A percentile compares a stretch with the other conserved stretches of the same genome.
These are phyloP conservation scores for Penaeus monodon DNA, from an alignment of 2,888 invertebrate species.

Conservation along the genomic window DNA sequence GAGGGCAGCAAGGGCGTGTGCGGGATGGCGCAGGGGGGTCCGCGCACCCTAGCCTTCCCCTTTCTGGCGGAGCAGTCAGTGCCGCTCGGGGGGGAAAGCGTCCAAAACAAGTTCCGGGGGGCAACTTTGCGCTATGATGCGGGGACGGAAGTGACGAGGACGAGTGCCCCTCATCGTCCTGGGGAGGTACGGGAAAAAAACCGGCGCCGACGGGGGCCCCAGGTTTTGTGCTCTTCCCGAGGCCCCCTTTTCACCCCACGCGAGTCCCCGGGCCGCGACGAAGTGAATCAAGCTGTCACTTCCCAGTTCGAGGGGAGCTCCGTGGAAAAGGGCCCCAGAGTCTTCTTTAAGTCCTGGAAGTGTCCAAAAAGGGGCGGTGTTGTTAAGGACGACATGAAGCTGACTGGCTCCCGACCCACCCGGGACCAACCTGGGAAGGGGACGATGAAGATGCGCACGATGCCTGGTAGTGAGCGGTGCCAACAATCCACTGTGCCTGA, in stretches of 20 bases:
- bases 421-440: not conserved
- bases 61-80: slow-evolving; percentile 11
- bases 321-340: slow-evolving; percentile 14
- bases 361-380: not conserved
- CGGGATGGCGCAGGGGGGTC: not conserved
- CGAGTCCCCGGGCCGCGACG: slow-evolving; percentile 12
- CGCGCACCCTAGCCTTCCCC: not conserved
- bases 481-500: not conserved
- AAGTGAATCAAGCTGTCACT: slow-evolving; percentile 3
- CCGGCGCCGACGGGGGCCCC: not conserved
- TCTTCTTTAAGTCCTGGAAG: slow-evolving; percentile 18
- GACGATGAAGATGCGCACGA: not conserved
- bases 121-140: slow-evolving; percentile 1
- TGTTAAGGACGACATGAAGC: not conserved
- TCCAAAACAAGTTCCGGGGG: not conserved
- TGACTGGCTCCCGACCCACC: not conserved
- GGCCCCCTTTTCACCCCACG: not conserved
- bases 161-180: not conserved
- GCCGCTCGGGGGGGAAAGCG: slow-evolving; percentile 2
- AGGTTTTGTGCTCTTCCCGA: no score
- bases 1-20: not conserved
- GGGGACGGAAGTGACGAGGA: slow-evolving; percentile 8
- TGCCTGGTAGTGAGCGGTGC: not conserved
- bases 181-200: not conserved
- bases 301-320: slow-evolving; percentile 8